A percentile compares a stretch with the other conserved stretches of the same genome.
phyloP scores from a whole-genome alignment of 2,113 vertebrate species.

The Notarius quadriscutis region DNA sequence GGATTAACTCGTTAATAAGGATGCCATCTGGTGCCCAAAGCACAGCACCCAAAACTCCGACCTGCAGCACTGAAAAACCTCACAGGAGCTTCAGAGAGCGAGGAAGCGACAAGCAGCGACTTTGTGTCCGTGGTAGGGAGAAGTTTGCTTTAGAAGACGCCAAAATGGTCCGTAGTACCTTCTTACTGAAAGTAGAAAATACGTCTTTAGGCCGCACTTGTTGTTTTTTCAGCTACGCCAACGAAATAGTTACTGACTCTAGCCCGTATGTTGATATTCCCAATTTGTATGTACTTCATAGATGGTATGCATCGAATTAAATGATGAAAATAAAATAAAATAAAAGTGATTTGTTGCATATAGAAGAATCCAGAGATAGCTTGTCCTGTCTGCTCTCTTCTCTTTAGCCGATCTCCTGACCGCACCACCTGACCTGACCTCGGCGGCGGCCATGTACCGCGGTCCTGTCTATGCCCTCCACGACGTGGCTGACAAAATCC shows the following conservation, averaged over 20 bases:
- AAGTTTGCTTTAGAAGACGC: too few species aligned
- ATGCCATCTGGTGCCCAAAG: constrained; percentile 69
- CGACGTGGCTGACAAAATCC: constrained; percentile 95
- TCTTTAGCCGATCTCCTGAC: constrained; percentile 83
- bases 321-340: not conserved
- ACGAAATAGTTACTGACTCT: not conserved
- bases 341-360: not conserved
- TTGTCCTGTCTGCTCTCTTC: not conserved
- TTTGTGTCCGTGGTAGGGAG: not conserved
- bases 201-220: not conserved
- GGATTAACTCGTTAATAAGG: constrained; percentile 56
- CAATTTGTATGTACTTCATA: too few species aligned
- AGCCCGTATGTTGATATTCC: not conserved
- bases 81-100: not conserved
- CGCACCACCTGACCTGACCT: constrained; percentile 91
- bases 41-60: not conserved
- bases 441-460: constrained; percentile 94
- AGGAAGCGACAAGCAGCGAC: constrained; percentile 12
- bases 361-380: not conserved
- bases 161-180: not conserved
- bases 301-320: too few species aligned
- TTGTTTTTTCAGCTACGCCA: not conserved
- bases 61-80: not conserved
- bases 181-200: not conserved
- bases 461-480: constrained; percentile 95